Base-by-base conservation (phyloP, 1,140 invertebrate species). In the Diabrotica virgifera region DNA sequence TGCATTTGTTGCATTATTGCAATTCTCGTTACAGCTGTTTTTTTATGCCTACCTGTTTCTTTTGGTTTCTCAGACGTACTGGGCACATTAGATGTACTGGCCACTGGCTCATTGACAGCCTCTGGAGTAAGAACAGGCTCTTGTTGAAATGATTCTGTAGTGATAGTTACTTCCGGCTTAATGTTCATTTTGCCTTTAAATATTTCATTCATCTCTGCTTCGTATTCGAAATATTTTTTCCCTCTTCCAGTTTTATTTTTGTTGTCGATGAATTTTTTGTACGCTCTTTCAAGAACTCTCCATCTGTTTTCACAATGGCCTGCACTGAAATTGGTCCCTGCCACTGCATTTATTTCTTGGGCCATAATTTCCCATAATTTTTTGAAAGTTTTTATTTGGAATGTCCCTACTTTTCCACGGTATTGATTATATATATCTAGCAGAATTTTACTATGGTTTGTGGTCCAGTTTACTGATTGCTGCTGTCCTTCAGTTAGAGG, bases 201-300 rank as follows among this genome's bases (percentile, higher is more conserved):
- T 8, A 50, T 50, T 50, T 50, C n/a, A 8, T 50, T n/a, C 46
- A 50, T 50, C n/a, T 50, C 52, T 10, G 7, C 13, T 14, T 56
- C 62, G 58, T 50, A 64, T 24, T 40, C 13, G 11, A 64, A 64
- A 56, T 51, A 6, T n/a, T 57, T 57, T 8, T 35, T 6, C 36
- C 55, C 55, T 36, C 55, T 57, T 36, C 55, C 55, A 9, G 55
- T 57, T 36, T 36, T 14, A 57, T 57, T 57, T 9, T 57, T 57
- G 36, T 57, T 57, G 8, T 57, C 55, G 5, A 35, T 36, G 8
- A 35, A 14, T 35, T 57, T 57, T 36, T 57, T 57, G 36, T 57
- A 57, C 14, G 5, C 8, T 57, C 55, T 57, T 8, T 57, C 55
- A 8, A 57, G 12, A 6, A 57, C 55, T 9, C 35, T 35, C 55